phyloP scores from a whole-genome alignment of 2,797 vertebrate genomes.

The Danio aesculapii region DNA sequence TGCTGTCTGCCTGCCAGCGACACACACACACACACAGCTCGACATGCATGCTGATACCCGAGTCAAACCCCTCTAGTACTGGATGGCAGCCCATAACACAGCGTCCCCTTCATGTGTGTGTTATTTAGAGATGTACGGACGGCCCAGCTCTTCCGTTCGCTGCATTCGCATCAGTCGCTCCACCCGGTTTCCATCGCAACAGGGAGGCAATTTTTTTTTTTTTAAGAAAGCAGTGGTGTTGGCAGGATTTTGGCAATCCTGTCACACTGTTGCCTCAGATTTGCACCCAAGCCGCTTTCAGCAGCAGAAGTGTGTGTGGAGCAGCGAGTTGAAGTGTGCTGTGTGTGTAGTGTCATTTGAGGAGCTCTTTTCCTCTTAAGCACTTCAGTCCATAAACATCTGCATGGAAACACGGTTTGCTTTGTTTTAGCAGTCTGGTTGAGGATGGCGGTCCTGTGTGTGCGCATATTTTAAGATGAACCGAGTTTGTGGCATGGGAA shows the following conservation, averaged over 20 bases:
- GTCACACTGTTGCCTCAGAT: constrained; percentile 44
- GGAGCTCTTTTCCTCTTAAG: constrained; percentile 38
- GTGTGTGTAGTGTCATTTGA: constrained; percentile 24
- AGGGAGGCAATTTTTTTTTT: constrained; percentile 54
- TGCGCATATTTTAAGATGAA: background rate
- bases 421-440: constrained; percentile 29
- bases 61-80: constrained; percentile 13
- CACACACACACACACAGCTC: constrained; percentile 45
- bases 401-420: background rate
- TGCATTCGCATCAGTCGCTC: constrained; percentile 23
- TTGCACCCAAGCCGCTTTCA: constrained; percentile 42
- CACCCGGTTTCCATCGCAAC: constrained; percentile 63
- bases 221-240: constrained; percentile 60
- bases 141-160: background rate
- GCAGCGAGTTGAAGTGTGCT: background rate
- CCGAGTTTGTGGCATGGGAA: background rate
- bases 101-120: constrained; percentile 22
- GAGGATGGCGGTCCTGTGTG: constrained; percentile 7
- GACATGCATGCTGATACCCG: constrained; percentile 36
- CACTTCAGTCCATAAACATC: constrained; percentile 39
- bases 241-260: constrained; percentile 76
- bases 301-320: background rate
- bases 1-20: constrained; percentile 49
- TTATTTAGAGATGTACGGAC: background rate
- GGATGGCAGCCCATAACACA: constrained; percentile 22